These are phyloP conservation scores for Sebastes wilsoni DNA, from an alignment of 2,797 vertebrate species.

Conservation along the genomic window DNA sequence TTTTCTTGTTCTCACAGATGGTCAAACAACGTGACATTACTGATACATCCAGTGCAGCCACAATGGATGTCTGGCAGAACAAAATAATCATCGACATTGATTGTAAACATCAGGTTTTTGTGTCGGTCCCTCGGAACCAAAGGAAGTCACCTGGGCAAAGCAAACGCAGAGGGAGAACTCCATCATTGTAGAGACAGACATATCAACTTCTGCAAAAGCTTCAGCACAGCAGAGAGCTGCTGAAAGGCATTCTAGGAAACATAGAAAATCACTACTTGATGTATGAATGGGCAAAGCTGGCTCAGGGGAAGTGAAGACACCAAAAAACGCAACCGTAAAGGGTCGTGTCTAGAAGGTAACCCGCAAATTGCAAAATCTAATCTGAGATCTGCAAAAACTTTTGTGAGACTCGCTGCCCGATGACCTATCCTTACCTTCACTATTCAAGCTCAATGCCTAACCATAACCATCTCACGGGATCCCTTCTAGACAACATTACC, in stretches of 20 bases:
- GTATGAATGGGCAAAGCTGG: not conserved
- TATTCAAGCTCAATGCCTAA: too few relatives aligned
- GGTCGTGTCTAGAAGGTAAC: too few relatives aligned
- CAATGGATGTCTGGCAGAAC: not conserved
- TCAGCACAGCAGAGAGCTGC: not conserved
- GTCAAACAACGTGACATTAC: not conserved
- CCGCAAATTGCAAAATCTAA: too few relatives aligned
- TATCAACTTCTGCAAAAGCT: not conserved
- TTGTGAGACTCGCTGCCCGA: too few relatives aligned
- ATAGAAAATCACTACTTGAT: not conserved
- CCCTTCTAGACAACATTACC: too few relatives aligned
- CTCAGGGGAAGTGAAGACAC: not conserved
- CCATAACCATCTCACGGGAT: too few relatives aligned
- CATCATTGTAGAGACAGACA: not conserved
- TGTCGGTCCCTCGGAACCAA: not conserved
- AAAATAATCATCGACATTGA: not conserved
- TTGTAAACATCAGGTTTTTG: conserved; percentile 34
- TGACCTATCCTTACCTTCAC: too few relatives aligned
- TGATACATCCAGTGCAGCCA: not conserved
- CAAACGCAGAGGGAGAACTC: not conserved
- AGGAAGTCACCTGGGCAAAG: not conserved
- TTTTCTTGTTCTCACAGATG: not conserved
- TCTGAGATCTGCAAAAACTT: too few relatives aligned
- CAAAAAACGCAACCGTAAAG: not conserved
- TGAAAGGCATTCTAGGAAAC: conserved; percentile 29